A percentile compares a stretch with the other conserved stretches of the same genome.
Conservation (phyloP, 1,140 invertebrate genomes). For the Papilio glaucus region DNA sequence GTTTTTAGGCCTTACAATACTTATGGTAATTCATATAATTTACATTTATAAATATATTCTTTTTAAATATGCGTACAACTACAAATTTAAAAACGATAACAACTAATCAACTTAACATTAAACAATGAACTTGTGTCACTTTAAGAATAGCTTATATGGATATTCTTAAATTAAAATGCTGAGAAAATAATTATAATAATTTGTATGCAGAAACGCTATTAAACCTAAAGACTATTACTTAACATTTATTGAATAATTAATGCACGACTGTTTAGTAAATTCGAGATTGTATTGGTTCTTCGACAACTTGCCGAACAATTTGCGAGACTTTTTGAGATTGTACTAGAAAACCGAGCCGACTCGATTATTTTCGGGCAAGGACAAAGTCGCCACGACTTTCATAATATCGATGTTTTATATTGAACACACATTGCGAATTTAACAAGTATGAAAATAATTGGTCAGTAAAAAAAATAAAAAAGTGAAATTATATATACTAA, state of each 20-base stretch:
- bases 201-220: too few species aligned
- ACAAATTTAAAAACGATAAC: too few species aligned
- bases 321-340: constrained; percentile 1
- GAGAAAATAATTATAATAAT: too few species aligned
- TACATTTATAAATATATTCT: too few species aligned
- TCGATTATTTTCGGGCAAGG: constrained; percentile 23
- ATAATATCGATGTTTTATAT: background rate
- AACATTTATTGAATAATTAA: background rate
- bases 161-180: too few species aligned
- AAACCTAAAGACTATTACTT: background rate
- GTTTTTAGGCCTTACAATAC: too few species aligned
- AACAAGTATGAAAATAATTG: background rate
- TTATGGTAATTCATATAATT: too few species aligned
- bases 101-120: too few species aligned
- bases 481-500: background rate
- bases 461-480: background rate
- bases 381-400: background rate
- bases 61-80: too few species aligned
- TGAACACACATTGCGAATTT: background rate
- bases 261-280: background rate
- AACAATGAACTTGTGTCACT: too few species aligned
- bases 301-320: background rate
- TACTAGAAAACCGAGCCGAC: background rate
- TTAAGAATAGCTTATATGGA: too few species aligned
- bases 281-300: background rate